Conservation (phyloP, 1,140 invertebrate species). For the Leptinotarsa lineolata region DNA sequence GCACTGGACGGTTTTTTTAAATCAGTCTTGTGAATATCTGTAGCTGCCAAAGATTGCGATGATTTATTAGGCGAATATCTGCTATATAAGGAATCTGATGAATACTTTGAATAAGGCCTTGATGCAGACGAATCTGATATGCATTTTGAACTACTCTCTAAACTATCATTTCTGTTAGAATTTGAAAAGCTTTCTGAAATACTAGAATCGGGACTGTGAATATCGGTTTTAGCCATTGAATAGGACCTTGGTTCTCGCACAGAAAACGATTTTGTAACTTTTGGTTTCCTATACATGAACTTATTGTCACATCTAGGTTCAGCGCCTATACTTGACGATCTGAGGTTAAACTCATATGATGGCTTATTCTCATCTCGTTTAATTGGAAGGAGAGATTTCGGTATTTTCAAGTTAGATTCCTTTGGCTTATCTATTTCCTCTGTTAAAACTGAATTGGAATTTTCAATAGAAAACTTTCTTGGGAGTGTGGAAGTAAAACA, state of each 20-base stretch:
- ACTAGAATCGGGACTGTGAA: conserved; percentile 50
- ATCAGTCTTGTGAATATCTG: conserved; percentile 40
- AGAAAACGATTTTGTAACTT: conserved; percentile 39
- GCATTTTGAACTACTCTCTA: conserved; percentile 32
- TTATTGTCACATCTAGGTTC: conserved; percentile 38
- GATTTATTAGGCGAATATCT: conserved; percentile 35
- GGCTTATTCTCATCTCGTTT: conserved; percentile 39
- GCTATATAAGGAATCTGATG: conserved; percentile 28
- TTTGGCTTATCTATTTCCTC: conserved; percentile 12
- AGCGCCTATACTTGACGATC: conserved; percentile 39
- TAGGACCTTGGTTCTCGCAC: conserved; percentile 41
- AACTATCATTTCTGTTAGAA: conserved; percentile 39
- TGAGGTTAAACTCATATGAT: conserved; percentile 36
- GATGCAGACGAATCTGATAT: conserved; percentile 36
- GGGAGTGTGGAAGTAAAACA: conserved; percentile 39
- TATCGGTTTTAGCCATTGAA: conserved; percentile 26
- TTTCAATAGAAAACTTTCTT: conserved; percentile 40
- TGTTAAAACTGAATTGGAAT: not conserved
- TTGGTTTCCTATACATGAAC: conserved; percentile 33
- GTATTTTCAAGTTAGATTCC: conserved; percentile 18
- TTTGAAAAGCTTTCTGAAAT: conserved; percentile 45
- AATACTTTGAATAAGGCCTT: conserved; percentile 44
- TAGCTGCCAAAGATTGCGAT: conserved; percentile 27
- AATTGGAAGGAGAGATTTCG: conserved; percentile 40
- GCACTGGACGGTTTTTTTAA: conserved; percentile 42